A percentile compares a stretch with the other conserved stretches of the same genome.
These are phyloP conservation scores for Platanista minor DNA, from an alignment of 2,113 vertebrate species.

Conservation along the genomic window DNA sequence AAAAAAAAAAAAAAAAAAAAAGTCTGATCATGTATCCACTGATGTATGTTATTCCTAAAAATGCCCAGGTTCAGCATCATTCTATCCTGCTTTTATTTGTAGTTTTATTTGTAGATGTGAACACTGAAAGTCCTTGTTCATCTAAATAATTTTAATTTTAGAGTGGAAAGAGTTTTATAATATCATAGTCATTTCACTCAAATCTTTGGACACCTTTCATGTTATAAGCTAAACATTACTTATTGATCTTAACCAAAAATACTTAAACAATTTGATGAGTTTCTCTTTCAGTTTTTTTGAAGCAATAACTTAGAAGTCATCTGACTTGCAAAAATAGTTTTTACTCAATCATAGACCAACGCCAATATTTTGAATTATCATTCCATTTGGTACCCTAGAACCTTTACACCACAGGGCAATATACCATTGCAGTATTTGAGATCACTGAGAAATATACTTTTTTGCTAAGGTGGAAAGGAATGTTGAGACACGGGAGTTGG, in stretches of 20 bases:
- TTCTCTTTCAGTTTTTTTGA: background rate
- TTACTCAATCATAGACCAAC: background rate
- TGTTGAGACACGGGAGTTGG: background rate
- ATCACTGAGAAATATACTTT: background rate
- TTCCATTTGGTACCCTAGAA: background rate
- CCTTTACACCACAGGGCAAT: background rate
- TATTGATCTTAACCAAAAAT: background rate
- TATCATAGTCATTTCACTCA: background rate
- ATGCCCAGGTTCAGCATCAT: background rate
- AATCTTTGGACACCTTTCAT: background rate
- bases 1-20: background rate
- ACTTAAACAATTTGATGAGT: background rate
- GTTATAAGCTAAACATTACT: background rate
- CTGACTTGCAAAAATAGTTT: background rate
- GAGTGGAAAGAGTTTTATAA: background rate
- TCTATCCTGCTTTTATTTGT: background rate
- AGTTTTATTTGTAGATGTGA: background rate
- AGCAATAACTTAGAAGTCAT: background rate
- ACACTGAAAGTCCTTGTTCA: background rate
- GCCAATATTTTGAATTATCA: background rate
- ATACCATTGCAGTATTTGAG: background rate
- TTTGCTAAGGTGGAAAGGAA: background rate
- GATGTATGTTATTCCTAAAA: background rate
- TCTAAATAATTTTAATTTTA: background rate
- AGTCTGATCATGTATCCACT: background rate